phyloP scores from a whole-genome alignment of 2,888 invertebrate species.

The Zygaena filipendulae region DNA sequence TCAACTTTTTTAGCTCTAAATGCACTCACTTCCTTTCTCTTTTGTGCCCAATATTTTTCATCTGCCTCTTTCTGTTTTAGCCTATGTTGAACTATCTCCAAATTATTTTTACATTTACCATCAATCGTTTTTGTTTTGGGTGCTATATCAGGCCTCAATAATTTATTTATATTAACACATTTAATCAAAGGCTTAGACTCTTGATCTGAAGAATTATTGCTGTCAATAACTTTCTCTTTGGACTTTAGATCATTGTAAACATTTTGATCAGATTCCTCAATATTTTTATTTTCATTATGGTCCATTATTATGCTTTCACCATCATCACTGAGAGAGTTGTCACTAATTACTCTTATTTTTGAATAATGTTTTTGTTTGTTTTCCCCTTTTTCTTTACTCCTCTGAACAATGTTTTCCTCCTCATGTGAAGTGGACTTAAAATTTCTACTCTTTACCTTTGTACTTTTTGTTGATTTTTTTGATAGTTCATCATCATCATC shows the following conservation, averaged over 20 bases:
- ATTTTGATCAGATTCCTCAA: background rate
- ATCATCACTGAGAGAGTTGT: no score
- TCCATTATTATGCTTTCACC: no score
- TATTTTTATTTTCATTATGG: constrained; percentile 5
- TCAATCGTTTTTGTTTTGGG: no score
- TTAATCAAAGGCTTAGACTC: constrained; percentile 35
- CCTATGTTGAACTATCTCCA: no score
- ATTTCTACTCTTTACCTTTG: no score
- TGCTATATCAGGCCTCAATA: constrained; percentile 39
- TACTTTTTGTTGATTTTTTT: no score
- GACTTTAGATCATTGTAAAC: background rate
- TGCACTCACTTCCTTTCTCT: constrained; percentile 29
- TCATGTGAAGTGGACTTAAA: no score
- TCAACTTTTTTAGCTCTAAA: constrained; percentile 39
- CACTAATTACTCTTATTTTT: no score
- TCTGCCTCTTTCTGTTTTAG: no score
- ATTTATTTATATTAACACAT: constrained; percentile 47
- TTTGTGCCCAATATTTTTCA: constrained; percentile 21
- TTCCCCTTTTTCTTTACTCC: constrained; percentile 7
- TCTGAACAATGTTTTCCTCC: constrained; percentile 5
- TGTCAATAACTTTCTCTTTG: background rate
- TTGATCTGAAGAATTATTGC: background rate
- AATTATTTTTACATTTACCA: constrained; percentile 13
- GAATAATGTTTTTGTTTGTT: no score
- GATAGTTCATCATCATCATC: no score